Percentiles rank a stretch among this genome's conserved stretches.
These are phyloP conservation scores for Hartigia nigra DNA, from an alignment of 2,888 invertebrate genomes.

Conservation along the genomic window DNA sequence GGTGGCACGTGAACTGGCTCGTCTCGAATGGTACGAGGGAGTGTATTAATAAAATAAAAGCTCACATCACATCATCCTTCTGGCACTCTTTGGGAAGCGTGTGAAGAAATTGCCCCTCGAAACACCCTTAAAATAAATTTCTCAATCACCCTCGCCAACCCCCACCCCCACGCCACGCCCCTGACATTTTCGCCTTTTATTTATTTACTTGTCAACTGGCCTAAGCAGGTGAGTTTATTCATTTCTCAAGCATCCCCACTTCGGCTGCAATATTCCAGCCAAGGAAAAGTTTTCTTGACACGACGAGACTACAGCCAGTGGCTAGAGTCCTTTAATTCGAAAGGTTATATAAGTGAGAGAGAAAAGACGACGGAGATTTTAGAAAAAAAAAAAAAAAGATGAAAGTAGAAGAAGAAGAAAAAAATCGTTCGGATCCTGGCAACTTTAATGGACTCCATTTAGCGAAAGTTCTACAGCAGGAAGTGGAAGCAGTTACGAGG, in stretches of 20 bases:
- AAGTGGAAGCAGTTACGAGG: constrained; percentile 28
- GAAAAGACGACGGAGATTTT: neutral
- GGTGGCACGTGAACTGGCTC: constrained; percentile 18
- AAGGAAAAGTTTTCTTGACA: neutral
- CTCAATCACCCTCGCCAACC: neutral
- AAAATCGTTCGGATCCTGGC: neutral
- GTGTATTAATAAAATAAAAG: constrained; percentile 52
- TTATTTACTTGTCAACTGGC: neutral
- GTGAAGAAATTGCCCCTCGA: constrained; percentile 29
- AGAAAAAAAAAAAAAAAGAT: neutral
- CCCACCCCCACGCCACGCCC: no score
- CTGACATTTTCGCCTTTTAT: neutral
- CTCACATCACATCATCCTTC: constrained; percentile 43
- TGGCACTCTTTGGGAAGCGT: constrained; percentile 35
- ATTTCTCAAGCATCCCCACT: neutral
- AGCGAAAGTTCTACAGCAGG: constrained; percentile 43
- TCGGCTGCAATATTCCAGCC: neutral
- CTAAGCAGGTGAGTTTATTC: neutral
- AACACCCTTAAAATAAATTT: neutral
- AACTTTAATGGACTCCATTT: constrained; percentile 37
- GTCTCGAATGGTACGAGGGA: constrained; percentile 25
- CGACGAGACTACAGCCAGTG: neutral
- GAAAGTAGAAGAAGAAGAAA: neutral
- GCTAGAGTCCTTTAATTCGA: neutral
- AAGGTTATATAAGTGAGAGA: neutral